Base-by-base conservation (phyloP, 2,797 vertebrate species). In the Pelobates cultripes region DNA sequence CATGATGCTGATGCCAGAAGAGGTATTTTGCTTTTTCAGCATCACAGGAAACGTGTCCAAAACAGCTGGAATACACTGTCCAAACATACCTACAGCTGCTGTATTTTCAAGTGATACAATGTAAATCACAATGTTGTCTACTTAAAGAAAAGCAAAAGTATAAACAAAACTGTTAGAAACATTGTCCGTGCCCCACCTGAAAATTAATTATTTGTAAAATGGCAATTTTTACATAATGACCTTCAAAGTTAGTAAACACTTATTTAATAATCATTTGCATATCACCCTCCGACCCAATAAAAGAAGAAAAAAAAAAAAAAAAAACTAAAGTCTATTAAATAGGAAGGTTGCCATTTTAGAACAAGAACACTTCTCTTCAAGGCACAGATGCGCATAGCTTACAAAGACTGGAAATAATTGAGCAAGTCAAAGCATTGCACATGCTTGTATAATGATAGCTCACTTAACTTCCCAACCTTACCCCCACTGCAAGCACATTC, bases 401-500 rank as follows among this genome's bases (percentile, higher is more conserved):
- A 6, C 28, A 8, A 75, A 55, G 71, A 51, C 66, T 79, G 82
- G 82, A 79, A 79, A 79, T 71, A 83, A 83, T 75, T 75, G 82
- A 79, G 67, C 71, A 40, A 71, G 64, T 79, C 71, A 79, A 75
- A 83, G 82, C 71, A 51, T 70, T 79, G 68, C 82, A 79, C 77
- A 83, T 83, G 82, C 57, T 75, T 13, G 77, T 67, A 43, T 79
- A 83, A 83, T 83, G 77, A 83, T 79, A 67, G 72, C 82, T 79
- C 82, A 75, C 82, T 83, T 83, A 83, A 79, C 77, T 79, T 73
- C 61, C 68, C 80, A 82, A 82, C 68, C 57, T 77, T 78, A 78
- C 64, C 77, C 61, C 77, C 77, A 79, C 72, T 17, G 53, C 72
- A 47, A 53, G 64, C 79, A 79, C 55, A 61, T 43, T 43, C 44